phyloP scores from a whole-genome alignment of 2,113 vertebrate species.

The Bos taurus region ARS-UCD2.0 NC_037343.1:64363001-64363500 shows the following conservation, averaged over 20 bases:
- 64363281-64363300: neutral
- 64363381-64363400: neutral
- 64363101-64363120: neutral
- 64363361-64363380: rapidly evolving
- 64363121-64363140: neutral
- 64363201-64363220: neutral
- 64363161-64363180: neutral
- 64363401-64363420: neutral
- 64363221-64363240: neutral
- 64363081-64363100: neutral
- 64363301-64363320: neutral
- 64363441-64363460: neutral
- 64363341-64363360: neutral
- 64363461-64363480: neutral
- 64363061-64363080: neutral
- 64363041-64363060: neutral
- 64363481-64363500: neutral
- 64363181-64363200: neutral
- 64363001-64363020: neutral
- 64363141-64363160: neutral
- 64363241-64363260: neutral
- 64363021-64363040: neutral
- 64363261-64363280: neutral
- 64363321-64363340: neutral
- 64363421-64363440: neutral